Percentiles rank a stretch among this genome's conserved stretches.
Evolutionary conservation across 2,113 vertebrate species (phyloP).

Genomic region (Ellobius talpinus): DNA sequence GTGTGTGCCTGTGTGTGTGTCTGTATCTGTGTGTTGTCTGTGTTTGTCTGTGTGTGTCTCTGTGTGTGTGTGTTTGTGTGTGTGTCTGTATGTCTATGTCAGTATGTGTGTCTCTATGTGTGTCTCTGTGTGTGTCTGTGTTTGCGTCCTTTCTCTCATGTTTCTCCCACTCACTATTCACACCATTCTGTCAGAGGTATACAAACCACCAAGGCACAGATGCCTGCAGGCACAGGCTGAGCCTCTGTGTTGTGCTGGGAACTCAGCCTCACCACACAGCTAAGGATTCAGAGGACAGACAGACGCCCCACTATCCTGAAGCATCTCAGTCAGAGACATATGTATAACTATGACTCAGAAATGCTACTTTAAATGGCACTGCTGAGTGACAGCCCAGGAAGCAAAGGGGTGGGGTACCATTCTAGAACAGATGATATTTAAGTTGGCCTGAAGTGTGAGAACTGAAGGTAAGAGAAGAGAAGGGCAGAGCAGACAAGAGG

Average conservation of each 20-base stretch:
- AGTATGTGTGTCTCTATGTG: background rate
- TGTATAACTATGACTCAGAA: background rate
- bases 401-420: background rate
- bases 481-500: background rate
- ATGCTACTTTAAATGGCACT: background rate
- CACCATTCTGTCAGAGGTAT: background rate
- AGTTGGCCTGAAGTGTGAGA: background rate
- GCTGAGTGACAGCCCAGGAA: background rate
- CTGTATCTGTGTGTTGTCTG: background rate
- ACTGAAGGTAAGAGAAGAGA: background rate
- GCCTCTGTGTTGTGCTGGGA: background rate
- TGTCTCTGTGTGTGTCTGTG: background rate
- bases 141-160: background rate
- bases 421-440: background rate
- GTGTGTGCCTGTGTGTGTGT: background rate
- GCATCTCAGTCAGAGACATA: background rate
- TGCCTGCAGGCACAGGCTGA: background rate
- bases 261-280: background rate
- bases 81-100: accelerated
- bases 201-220: background rate
- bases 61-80: background rate
- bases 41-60: background rate
- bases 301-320: background rate
- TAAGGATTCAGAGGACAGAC: background rate
- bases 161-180: background rate